These are phyloP conservation scores for Heterodera filipjevi DNA, from an alignment of 2,888 invertebrate species.

Conservation along the genomic window DNA sequence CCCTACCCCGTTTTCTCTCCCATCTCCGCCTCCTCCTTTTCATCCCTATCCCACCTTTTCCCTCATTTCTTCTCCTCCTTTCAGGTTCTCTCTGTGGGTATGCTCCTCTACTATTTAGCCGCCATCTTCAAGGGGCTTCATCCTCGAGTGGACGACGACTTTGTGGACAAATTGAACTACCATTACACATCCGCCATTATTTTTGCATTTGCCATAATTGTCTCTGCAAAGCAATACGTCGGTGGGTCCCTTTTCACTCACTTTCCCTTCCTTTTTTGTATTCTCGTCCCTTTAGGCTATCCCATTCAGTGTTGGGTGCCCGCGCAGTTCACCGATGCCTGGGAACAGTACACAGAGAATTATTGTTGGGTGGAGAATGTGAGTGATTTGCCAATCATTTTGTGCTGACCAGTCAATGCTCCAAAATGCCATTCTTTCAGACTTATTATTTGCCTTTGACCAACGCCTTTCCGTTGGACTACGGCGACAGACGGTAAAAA, in stretches of 20 bases:
- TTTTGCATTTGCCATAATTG: slow-evolving; percentile 67
- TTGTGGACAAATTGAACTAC: slow-evolving; percentile 58
- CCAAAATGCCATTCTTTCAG: slow-evolving; percentile 42
- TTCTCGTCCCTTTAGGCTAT: slow-evolving; percentile 54
- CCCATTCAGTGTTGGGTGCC: slow-evolving; percentile 68
- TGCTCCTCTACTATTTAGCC: slow-evolving; percentile 65
- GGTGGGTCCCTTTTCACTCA: slow-evolving; percentile 44
- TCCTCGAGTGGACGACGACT: slow-evolving; percentile 66
- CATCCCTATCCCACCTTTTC: neutral
- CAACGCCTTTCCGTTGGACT: slow-evolving; percentile 65
- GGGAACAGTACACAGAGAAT: slow-evolving; percentile 68
- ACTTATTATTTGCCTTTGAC: slow-evolving; percentile 69
- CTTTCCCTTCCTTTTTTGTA: neutral
- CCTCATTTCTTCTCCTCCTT: neutral
- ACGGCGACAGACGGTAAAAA: slow-evolving; percentile 64
- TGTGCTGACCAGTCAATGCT: neutral
- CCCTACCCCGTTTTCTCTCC: neutral
- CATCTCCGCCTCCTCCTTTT: neutral
- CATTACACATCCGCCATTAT: slow-evolving; percentile 66
- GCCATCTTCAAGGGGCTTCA: slow-evolving; percentile 66
- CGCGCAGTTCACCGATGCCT: slow-evolving; percentile 69
- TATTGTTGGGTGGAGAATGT: slow-evolving; percentile 68
- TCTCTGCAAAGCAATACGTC: slow-evolving; percentile 66
- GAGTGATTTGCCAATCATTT: neutral
- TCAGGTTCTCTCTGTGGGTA: slow-evolving; percentile 58